Base-by-base conservation (phyloP, 2,888 invertebrate species). In the Syritta pipiens region DNA sequence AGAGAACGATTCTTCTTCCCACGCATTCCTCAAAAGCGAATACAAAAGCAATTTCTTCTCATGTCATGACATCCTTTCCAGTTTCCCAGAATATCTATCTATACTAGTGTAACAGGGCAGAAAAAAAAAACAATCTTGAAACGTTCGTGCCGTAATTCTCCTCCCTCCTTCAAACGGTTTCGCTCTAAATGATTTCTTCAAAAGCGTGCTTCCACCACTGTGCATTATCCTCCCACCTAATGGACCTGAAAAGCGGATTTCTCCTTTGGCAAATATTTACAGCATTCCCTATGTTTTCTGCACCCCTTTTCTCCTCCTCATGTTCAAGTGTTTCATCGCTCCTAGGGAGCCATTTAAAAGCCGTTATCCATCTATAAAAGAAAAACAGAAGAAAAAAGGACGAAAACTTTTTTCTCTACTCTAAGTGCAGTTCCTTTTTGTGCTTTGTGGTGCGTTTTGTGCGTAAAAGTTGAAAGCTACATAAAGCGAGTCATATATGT, bases 171-270 rank as follows among this genome's bases (percentile, higher is more conserved):
- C 19, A 14, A 6, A 35, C 37, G 7, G 17, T 17, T 14, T 17
- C 37, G 4, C 1, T 1, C 7, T 4, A 14, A 7, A 37, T 9
- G n/a, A 37, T 7, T 17, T 37, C 37, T 37, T 7, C 17, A 37
- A 37, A 17, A 3, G 17, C 3, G 9, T 17, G 17, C 9, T 5
- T 14, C n/a, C 19, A 14, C 17, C 7, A 9, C 19, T 14, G 37
- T 17, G 10, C 9, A 6, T 5, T 19, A 49, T 28, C 28, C 37
- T 46, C 22, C 37, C 20, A 28, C 57, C 67, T 57, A 67, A 57
- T 67, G 55, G 67, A 67, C 37, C 55, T 37, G 67, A 67, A 67
- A 67, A 28, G 28, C 14, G 48, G 28, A 48, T 46, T 67, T 57
- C 17, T 67, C 17, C 37, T 20, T 40, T 2, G 12, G 37, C 48